These are phyloP conservation scores for Saturnia japonica DNA, from an alignment of 2,888 invertebrate genomes.

Conservation along the genomic window DNA sequence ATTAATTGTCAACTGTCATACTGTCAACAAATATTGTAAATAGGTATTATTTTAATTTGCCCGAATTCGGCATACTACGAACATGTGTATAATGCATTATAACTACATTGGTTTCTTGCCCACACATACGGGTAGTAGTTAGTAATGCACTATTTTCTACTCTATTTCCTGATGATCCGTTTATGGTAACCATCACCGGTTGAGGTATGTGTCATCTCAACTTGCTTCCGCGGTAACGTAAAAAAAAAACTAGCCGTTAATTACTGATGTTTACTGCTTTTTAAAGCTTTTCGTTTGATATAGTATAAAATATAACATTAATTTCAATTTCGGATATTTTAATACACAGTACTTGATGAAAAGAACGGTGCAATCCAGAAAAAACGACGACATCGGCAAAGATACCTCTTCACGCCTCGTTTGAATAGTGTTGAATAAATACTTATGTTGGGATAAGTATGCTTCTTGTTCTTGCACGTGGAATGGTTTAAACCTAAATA, in stretches of 20 bases:
- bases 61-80: background rate
- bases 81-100: background rate
- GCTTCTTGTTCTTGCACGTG: no score
- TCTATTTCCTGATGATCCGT: conserved; percentile 36
- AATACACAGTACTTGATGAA: no score
- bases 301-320: background rate
- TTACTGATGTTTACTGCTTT: conserved; percentile 29
- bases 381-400: no score
- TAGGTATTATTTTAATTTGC: background rate
- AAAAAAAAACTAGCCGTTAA: conserved; percentile 27
- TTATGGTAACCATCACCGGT: conserved; percentile 29
- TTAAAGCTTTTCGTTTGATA: background rate
- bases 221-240: conserved; percentile 27
- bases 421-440: no score
- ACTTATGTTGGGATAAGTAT: no score
- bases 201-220: conserved; percentile 31
- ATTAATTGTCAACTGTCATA: no score
- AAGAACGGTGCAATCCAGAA: no score
- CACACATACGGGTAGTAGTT: background rate
- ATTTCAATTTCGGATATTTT: no score
- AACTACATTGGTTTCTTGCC: background rate
- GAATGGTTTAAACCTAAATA: background rate
- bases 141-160: conserved; percentile 24
- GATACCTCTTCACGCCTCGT: no score
- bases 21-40: background rate